Percentiles rank a stretch among this genome's conserved stretches.
Evolutionary conservation across 2,888 invertebrate species (phyloP).

Genomic region (Penaeus monodon): DNA sequence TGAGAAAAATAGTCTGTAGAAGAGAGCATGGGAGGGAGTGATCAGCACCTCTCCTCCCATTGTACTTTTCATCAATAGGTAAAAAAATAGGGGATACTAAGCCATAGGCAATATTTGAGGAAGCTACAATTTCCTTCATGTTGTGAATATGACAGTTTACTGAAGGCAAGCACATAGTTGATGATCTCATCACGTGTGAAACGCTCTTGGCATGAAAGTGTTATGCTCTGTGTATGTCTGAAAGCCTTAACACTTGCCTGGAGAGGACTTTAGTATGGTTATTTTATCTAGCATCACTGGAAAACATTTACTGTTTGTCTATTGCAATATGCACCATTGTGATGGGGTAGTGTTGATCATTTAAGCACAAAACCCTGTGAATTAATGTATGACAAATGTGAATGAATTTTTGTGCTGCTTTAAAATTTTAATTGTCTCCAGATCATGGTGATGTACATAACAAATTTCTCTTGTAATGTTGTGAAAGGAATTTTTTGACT

Average conservation of each 20-base stretch:
- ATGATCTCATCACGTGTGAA: constrained; percentile 24
- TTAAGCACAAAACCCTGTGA: constrained; percentile 15
- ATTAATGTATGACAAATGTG: constrained; percentile 36
- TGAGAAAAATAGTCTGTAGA: neutral
- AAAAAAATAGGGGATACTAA: too few relatives aligned
- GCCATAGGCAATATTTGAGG: too few relatives aligned
- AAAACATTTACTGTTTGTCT: constrained; percentile 41
- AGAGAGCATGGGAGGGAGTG: neutral
- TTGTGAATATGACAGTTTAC: too few relatives aligned
- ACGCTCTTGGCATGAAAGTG: constrained; percentile 15
- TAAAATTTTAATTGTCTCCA: constrained; percentile 20
- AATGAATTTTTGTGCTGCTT: constrained; percentile 24
- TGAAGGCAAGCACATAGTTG: neutral
- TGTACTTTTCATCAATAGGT: too few relatives aligned
- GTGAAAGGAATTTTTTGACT: constrained; percentile 20
- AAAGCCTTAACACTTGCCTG: constrained; percentile 14
- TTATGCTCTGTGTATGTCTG: constrained; percentile 18
- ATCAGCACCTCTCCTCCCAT: neutral
- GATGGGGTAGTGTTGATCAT: constrained; percentile 13
- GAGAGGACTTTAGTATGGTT: constrained; percentile 9
- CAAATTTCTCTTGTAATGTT: constrained; percentile 39
- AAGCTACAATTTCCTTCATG: too few relatives aligned
- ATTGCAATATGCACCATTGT: constrained; percentile 40
- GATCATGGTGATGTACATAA: constrained; percentile 33
- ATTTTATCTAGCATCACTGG: constrained; percentile 16